Base-by-base conservation (phyloP, 1,140 invertebrate species). In the Orchestia grillus region DNA sequence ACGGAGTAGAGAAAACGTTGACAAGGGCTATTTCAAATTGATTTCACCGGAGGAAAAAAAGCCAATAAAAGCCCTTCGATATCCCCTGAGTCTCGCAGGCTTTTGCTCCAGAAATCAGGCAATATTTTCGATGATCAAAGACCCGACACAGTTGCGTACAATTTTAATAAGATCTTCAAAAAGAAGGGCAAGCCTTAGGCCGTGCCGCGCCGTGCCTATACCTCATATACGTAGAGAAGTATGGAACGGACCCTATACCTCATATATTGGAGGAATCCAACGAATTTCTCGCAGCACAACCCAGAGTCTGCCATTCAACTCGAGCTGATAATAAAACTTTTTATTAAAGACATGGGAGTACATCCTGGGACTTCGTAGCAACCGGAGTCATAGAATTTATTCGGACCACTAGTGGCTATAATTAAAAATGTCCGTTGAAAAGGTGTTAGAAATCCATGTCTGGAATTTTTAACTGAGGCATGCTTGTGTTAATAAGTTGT, bases 151-250 rank as follows among this genome's bases (percentile, higher is more conserved):
- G 62, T 77, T 77, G 62, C 62, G 62, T 77, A 77, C 62, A 77
- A 77, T 77, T 77, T 77, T 77, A 77, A 77, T 77, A 77, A 77
- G 62, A 77, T 77, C 62, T 77, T 77, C 62, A 77, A 77, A 77
- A 77, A 77, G 62, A 28, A 77, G 62, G 62, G 62, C 28, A 77
- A 28, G 62, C 62, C 62, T 77, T 77, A 77, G 62, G 62, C 62
- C 62, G n/a, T 77, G 62, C 1, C 62, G 28, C 11, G 1, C 62
- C 28, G 36, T 8, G 36, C 62, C 62, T 77, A 77, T 77, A 36
- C 62, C 62, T 77, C 28, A 77, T 77, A n/a, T n/a, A 77, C n/a
- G n/a, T n/a, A n/a, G n/a, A 28, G 36, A 77, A 19, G 62, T 77
- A 77, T 8, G 62, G 62, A 77, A 36, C 11, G 62, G 36, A 77